Conservation (phyloP, 1,140 invertebrate genomes). For the Macrosteles quadrilineatus region DNA sequence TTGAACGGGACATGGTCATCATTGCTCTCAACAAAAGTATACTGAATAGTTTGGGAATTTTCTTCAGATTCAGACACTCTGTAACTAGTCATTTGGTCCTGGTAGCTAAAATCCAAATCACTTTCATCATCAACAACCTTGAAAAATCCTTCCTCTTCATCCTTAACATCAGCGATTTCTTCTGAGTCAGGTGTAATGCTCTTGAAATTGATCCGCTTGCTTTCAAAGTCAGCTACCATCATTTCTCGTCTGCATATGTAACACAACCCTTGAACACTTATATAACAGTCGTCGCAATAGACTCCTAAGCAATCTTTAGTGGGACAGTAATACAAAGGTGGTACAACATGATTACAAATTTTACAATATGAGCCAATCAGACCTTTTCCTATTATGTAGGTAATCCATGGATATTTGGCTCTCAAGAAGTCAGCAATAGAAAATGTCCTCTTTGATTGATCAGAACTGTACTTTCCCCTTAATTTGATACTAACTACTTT, state of each 20-base stretch:
- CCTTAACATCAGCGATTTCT: not conserved
- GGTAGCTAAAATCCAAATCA: not conserved
- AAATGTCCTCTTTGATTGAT: not conserved
- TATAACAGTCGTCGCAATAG: conserved; percentile 8
- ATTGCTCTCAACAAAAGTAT: too few species aligned
- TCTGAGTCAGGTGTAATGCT: not conserved
- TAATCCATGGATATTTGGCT: not conserved
- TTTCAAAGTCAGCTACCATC: not conserved
- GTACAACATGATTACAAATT: not conserved
- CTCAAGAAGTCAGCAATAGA: not conserved
- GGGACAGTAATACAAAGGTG: not conserved
- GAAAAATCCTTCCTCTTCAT: not conserved
- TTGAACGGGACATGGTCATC: too few species aligned
- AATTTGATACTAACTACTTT: not conserved
- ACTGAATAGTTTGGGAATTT: too few species aligned
- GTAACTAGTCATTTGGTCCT: not conserved
- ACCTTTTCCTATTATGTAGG: not conserved
- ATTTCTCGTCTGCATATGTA: not conserved
- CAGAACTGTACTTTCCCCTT: not conserved
- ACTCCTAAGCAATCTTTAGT: not conserved
- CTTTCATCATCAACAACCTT: not conserved
- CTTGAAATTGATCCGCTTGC: not conserved
- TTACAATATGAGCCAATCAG: not conserved
- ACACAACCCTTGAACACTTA: not conserved
- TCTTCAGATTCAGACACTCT: too few species aligned